Conservation (phyloP, 64 coral and sea anemone species). For the Trachythela sp. region DNA sequence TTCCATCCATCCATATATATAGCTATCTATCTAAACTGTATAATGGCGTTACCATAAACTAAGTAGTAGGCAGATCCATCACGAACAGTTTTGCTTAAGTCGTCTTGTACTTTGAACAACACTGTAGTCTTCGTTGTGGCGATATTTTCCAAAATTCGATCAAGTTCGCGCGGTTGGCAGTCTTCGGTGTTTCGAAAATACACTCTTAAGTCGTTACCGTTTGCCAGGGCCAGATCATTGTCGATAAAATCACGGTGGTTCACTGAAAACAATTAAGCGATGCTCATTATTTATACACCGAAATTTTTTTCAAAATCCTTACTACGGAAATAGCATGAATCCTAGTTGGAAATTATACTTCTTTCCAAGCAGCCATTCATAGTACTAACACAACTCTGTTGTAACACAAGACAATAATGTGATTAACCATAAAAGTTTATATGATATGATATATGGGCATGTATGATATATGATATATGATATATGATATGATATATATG, state of each 20-base stretch:
- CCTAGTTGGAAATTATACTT: too few species aligned
- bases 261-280: slow-evolving; percentile 2
- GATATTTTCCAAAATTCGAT: slow-evolving; percentile 44
- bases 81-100: slow-evolving; percentile 1
- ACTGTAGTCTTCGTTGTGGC: slow-evolving; percentile 39
- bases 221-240: slow-evolving; percentile 17
- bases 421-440: too few species aligned
- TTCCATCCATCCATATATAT: too few species aligned
- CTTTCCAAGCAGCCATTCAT: too few species aligned
- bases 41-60: slow-evolving; percentile 37
- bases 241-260: slow-evolving; percentile 59
- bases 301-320: not conserved
- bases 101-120: slow-evolving; percentile 48
- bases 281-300: not conserved
- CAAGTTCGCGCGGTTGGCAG: slow-evolving; percentile 32
- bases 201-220: slow-evolving; percentile 70
- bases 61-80: slow-evolving; percentile 48
- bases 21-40: too few species aligned
- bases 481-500: too few species aligned
- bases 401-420: too few species aligned
- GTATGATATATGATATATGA: too few species aligned
- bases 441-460: too few species aligned
- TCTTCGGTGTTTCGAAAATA: slow-evolving; percentile 29
- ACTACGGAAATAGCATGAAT: too few species aligned
- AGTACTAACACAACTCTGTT: too few species aligned